Conservation (phyloP, 2,797 vertebrate genomes). For the Champsocephalus gunnari region DNA sequence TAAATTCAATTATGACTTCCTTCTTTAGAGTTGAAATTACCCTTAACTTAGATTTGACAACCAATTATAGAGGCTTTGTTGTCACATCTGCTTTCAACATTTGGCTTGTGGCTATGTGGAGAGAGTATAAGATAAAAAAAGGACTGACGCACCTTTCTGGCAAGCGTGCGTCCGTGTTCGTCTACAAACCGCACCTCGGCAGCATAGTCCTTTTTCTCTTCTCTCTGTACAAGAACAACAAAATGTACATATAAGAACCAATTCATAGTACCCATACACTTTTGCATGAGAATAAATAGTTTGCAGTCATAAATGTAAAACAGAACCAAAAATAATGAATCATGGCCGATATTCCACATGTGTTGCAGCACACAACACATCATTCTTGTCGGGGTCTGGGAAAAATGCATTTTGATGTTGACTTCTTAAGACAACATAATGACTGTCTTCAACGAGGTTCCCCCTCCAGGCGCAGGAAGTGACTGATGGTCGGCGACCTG, state of each 20-base stretch:
- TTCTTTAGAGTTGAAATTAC: neutral
- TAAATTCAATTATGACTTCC: neutral
- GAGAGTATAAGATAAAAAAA: constrained; percentile 12
- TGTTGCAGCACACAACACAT: constrained; percentile 67
- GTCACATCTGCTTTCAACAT: constrained; percentile 14
- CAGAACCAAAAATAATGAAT: constrained; percentile 20
- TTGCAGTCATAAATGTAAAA: constrained; percentile 46
- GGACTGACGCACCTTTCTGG: constrained; percentile 84
- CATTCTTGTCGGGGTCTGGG: constrained; percentile 27
- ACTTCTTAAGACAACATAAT: constrained; percentile 36
- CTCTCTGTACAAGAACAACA: constrained; percentile 80
- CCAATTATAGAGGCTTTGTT: constrained; percentile 24
- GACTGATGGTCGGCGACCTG: constrained; percentile 68
- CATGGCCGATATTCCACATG: constrained; percentile 52
- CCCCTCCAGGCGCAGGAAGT: constrained; percentile 63
- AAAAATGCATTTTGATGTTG: constrained; percentile 56
- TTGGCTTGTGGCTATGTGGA: constrained; percentile 32
- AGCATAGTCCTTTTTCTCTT: constrained; percentile 84
- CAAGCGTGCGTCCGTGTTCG: constrained; percentile 88
- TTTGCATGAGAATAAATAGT: neutral
- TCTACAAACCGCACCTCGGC: constrained; percentile 90
- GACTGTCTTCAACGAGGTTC: constrained; percentile 45
- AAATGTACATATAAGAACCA: constrained; percentile 12
- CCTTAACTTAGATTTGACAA: neutral
- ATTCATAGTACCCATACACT: neutral